phyloP scores from a whole-genome alignment of 2,797 vertebrate species.

The Galagoides demidoff region DNA sequence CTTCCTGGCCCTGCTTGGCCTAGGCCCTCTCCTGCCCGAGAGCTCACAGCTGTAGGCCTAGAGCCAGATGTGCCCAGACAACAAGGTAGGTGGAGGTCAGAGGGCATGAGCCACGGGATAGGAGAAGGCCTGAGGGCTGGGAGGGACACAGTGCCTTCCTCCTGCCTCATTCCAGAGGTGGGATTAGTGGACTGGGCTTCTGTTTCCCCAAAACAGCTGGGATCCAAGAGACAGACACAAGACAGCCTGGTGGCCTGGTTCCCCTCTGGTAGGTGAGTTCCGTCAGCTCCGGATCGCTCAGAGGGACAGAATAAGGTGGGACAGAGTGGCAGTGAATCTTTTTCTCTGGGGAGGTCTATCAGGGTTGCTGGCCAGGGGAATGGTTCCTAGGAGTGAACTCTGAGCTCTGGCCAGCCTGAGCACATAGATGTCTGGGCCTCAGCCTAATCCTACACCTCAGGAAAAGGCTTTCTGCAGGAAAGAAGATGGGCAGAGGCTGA shows the following conservation, averaged over 20 bases:
- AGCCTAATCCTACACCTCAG: background rate
- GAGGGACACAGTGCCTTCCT: background rate
- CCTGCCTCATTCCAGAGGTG: background rate
- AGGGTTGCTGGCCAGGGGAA: background rate
- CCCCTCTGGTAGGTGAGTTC: background rate
- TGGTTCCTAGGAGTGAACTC: background rate
- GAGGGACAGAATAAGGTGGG: background rate
- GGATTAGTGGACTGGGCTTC: background rate
- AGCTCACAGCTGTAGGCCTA: background rate
- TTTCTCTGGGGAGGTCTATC: background rate
- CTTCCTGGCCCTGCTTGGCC: too few relatives aligned
- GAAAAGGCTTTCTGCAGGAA: background rate
- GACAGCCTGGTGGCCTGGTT: fast-evolving
- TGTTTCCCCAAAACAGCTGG: background rate
- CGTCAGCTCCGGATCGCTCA: background rate
- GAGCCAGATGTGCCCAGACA: background rate
- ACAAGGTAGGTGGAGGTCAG: constrained; percentile 36
- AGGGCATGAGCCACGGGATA: background rate
- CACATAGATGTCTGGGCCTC: background rate
- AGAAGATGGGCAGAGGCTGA: background rate
- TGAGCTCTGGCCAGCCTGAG: background rate
- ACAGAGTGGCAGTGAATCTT: background rate
- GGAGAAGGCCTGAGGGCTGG: background rate
- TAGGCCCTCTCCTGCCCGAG: background rate
- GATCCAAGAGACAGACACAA: background rate